Percentiles rank a stretch among this genome's conserved stretches.
These are phyloP conservation scores for Eristalis tenax DNA, from an alignment of 2,888 invertebrate species.

Conservation along the genomic window DNA sequence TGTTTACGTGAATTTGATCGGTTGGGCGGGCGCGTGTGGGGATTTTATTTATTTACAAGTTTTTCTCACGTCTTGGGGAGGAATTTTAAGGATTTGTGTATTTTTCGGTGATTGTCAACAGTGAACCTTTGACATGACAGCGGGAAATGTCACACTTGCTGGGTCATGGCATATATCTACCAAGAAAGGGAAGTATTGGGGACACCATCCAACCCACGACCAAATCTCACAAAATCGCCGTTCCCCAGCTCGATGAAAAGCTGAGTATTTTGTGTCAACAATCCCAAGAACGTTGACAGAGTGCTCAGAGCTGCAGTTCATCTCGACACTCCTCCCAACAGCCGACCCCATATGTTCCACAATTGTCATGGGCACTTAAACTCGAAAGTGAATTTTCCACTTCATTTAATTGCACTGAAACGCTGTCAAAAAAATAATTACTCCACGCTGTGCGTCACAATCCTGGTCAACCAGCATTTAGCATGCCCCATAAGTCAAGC, in stretches of 20 bases:
- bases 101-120: neutral
- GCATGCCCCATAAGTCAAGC: constrained; percentile 22
- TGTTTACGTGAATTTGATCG: constrained; percentile 37
- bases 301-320: no score
- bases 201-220: no score
- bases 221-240: no score
- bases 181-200: no score
- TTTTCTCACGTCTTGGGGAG: neutral
- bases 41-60: neutral
- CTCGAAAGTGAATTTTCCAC: neutral
- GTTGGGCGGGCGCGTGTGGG: neutral
- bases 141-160: neutral
- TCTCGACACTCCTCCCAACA: no score
- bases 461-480: constrained; percentile 32
- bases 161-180: no score
- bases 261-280: no score
- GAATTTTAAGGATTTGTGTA: neutral
- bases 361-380: neutral
- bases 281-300: no score
- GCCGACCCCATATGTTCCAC: no score
- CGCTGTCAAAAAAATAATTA: neutral
- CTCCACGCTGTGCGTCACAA: neutral
- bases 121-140: neutral
- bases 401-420: neutral
- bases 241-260: no score